Evolutionary conservation across 2,888 invertebrate species (phyloP), one percentile per base, ranked within the genome.

Genomic region (Folsomia manolachei): DNA sequence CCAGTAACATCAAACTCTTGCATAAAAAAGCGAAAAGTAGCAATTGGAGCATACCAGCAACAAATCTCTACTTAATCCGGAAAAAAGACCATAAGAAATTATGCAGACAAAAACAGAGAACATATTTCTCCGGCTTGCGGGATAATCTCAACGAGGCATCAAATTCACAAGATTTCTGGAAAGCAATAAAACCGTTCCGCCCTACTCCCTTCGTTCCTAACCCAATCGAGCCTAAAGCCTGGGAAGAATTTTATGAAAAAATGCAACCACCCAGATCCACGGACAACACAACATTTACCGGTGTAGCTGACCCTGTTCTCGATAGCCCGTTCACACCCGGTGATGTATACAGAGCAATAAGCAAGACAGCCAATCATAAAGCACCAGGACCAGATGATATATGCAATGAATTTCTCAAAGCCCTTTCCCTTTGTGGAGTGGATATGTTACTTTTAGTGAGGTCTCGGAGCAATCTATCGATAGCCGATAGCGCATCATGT

Each of bases 391-490:
- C 14, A 39, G 39, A 39, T 14, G 39, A 14, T 14, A 39, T 39
- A 4, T 14, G 7, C 7, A 39, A 39, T 39, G 39, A 39, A 39
- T 39, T 39, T 14, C 39, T 39, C 4, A 39, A 39, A 14, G 4
- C 39, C 39, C 39, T 39, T 14, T 14, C 39, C 39, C 39, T 39
- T 39, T 14, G 14, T 9, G 39, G 39, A 4, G 14, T 39, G 4
- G 39, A 39, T 39, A 4, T 39, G 39, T 14, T 39, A n/a, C 69
- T 71, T 4, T 64, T 19, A 52, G 64, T 71, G 1, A 82, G 1
- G 27, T 80, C 81, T 72, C 74, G 71, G 18, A 82, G 64, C 23
- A 78, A 67, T 19, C 72, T 51, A 69, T 82, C 78, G 9, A 82
- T 70, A 14, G 76, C 74, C 23, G 80, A 73, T 0, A 82, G 60